Evolutionary conservation across 1,140 invertebrate species (phyloP).

Genomic region (Diorhabda sublineata): DNA sequence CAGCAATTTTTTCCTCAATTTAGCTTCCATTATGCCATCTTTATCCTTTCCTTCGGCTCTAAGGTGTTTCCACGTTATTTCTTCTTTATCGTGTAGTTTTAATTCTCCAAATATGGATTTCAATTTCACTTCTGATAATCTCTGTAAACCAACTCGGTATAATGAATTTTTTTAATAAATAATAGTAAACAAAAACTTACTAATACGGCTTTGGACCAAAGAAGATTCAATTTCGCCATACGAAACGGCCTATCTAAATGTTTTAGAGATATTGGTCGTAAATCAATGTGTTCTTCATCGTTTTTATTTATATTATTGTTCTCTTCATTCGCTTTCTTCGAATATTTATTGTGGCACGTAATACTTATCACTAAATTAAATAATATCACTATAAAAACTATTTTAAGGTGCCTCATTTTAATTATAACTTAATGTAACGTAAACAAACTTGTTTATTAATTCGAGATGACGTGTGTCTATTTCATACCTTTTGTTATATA

Average conservation of each 20-base stretch:
- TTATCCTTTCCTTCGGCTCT: slow-evolving; percentile 80
- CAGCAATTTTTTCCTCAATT: slow-evolving; percentile 73
- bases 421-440: too few relatives aligned
- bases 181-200: slow-evolving; percentile 29
- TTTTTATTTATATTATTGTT: slow-evolving; percentile 5
- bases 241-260: slow-evolving; percentile 44
- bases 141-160: slow-evolving; percentile 54
- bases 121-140: slow-evolving; percentile 76
- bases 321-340: slow-evolving; percentile 34
- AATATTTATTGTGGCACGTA: slow-evolving; percentile 39
- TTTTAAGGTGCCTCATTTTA: neutral
- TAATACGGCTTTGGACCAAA: slow-evolving; percentile 45
- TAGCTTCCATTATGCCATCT: slow-evolving; percentile 79
- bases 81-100: slow-evolving; percentile 89
- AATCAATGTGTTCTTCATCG: slow-evolving; percentile 28
- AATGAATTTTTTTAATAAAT: neutral
- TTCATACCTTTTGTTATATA: too few relatives aligned
- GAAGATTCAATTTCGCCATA: slow-evolving; percentile 45
- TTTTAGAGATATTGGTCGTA: slow-evolving; percentile 38
- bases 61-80: slow-evolving; percentile 75
- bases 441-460: too few relatives aligned
- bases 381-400: neutral
- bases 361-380: neutral
- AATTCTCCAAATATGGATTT: slow-evolving; percentile 83
- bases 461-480: too few relatives aligned